Evolutionary conservation across 2,888 invertebrate genomes (phyloP), one percentile per base, ranked within the genome.

Genomic region (Volucella zonaria): DNA sequence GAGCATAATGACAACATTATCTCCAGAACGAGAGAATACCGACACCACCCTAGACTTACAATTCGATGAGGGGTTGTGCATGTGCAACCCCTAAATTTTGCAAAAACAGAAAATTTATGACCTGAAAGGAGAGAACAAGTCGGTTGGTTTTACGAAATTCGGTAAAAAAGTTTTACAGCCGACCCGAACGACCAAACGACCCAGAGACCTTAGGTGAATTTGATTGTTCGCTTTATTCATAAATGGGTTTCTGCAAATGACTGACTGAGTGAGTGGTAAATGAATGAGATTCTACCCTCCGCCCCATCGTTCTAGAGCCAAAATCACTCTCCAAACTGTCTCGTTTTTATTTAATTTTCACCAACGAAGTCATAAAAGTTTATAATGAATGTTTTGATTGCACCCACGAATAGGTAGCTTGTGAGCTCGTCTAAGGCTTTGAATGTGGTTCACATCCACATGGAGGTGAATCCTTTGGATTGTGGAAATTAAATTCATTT

Each of bases 1-100:
- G 66, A 71, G n/a, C 80, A 70, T 85, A 85, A 85, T 85, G 80
- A 80, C 83, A 80, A 85, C 80, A 80, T 85, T 80, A 85, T 85
- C 83, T 80, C 15, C 59, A 43, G 42, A 61, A 61, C 56, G 66
- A 38, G 54, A 67, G 31, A 31, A 31, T 31, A 31, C 31, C 31
- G 31, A 31, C 31, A 61, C 38, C 70, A 70, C 70, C 71, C 64
- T 8, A 43, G 18, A 49, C 58, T 31, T 31, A 31, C 31, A 31
- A 64, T 64, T 52, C 75, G 54, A 54, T 51, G 54, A 23, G 68
- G 62, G 62, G 31, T 31, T 31, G 31, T 62, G 59, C 78, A 64
- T 23, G 52, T 78, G 73, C 74, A 58, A 23, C 42, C 58, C 67
- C 49, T 6, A 10, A 42, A 70, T 40, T 75, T 70, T 70, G 49